phyloP scores from a whole-genome alignment of 2,113 vertebrate species.

The Varanus komodoensis region DNA sequence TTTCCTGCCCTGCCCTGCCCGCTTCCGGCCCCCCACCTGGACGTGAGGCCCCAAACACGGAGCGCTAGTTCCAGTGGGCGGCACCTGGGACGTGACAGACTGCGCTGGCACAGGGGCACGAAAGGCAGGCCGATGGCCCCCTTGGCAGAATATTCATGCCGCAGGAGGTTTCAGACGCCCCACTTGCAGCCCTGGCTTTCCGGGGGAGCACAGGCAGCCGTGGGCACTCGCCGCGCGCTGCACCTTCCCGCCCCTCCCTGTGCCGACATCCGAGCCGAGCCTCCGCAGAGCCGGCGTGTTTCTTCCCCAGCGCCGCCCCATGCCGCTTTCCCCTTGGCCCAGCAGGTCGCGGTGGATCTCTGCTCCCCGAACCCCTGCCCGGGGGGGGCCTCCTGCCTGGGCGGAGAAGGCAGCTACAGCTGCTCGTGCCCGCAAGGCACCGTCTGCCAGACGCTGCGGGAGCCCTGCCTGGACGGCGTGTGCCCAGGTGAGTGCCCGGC shows the following conservation, averaged over 20 bases:
- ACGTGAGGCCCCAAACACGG: not conserved
- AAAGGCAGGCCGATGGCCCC: not conserved
- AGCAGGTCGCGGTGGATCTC: not conserved
- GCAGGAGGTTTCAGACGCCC: not conserved
- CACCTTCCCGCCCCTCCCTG: too few relatives aligned
- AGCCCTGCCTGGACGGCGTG: not conserved
- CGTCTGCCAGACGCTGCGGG: not conserved
- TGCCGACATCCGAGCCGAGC: not conserved
- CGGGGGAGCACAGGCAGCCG: too few relatives aligned
- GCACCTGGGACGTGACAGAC: too few relatives aligned
- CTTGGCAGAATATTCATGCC: not conserved
- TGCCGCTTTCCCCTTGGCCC: not conserved
- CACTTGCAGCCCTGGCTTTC: not conserved
- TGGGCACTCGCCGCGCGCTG: too few relatives aligned
- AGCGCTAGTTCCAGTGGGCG: not conserved
- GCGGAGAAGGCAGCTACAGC: slow-evolving; percentile 37
- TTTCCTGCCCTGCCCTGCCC: too few relatives aligned
- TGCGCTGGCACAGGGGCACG: not conserved
- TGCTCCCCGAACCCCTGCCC: slow-evolving; percentile 35
- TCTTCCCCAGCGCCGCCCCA: too few relatives aligned
- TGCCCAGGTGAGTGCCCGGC: slow-evolving; percentile 1
- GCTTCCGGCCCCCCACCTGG: too few relatives aligned
- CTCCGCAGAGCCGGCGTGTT: not conserved
- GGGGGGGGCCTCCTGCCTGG: not conserved
- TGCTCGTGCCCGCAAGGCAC: slow-evolving; percentile 13